Conservation (phyloP, 2,888 invertebrate genomes). For the Drosophila acutilabella region DNA sequence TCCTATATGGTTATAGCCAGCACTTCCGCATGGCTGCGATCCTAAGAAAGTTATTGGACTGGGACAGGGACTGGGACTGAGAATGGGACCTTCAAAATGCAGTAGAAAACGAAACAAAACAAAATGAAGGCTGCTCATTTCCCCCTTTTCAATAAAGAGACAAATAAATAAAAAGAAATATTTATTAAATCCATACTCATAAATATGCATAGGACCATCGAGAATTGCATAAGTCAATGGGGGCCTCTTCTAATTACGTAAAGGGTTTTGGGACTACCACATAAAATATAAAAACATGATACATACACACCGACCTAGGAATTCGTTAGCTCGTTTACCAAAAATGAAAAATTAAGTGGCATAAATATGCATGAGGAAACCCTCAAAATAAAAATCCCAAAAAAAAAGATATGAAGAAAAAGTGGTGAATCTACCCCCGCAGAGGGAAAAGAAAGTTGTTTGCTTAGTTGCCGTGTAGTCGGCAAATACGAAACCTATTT, state of each 20-base stretch:
- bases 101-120: constrained; percentile 10
- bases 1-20: constrained; percentile 43
- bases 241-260: constrained; percentile 65
- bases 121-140: constrained; percentile 44
- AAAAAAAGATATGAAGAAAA: constrained; percentile 20
- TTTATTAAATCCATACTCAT: constrained; percentile 82
- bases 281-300: constrained; percentile 37
- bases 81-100: not conserved
- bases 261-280: constrained; percentile 41
- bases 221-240: constrained; percentile 34
- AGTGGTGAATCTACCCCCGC: constrained; percentile 41
- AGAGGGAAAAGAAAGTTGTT: constrained; percentile 52
- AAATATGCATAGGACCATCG: constrained; percentile 72
- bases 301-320: constrained; percentile 37
- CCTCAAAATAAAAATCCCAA: constrained; percentile 41
- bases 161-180: constrained; percentile 40
- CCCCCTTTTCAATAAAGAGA: constrained; percentile 2
- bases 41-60: not conserved
- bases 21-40: constrained; percentile 50
- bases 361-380: constrained; percentile 80
- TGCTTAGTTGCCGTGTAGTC: constrained; percentile 71
- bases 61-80: not conserved
- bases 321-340: constrained; percentile 42
- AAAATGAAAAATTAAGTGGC: constrained; percentile 67
- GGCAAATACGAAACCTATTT: constrained; percentile 60